These are phyloP conservation scores for Cephus spinipes DNA, from an alignment of 2,888 invertebrate species.

Conservation along the genomic window DNA sequence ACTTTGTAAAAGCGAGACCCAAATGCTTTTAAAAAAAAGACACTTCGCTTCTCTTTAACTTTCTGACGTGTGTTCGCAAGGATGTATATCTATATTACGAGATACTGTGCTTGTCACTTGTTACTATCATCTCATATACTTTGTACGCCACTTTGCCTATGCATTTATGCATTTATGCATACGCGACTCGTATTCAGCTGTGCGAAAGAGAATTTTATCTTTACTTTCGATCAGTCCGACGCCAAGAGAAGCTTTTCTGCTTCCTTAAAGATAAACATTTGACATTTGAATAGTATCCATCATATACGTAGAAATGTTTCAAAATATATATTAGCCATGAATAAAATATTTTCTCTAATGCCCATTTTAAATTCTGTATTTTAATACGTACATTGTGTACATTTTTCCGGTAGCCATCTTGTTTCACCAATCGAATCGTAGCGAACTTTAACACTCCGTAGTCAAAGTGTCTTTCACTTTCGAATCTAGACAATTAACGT, in stretches of 20 bases:
- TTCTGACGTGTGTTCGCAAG: background rate
- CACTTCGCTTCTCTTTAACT: background rate
- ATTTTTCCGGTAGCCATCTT: background rate
- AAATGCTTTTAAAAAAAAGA: background rate
- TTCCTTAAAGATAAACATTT: background rate
- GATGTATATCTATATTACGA: background rate
- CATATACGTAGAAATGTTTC: background rate
- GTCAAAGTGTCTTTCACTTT: background rate
- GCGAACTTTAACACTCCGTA: background rate
- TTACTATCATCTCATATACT: background rate
- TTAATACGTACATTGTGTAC: background rate
- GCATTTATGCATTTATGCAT: background rate
- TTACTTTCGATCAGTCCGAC: background rate
- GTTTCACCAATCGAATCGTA: background rate
- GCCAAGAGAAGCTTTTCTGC: background rate
- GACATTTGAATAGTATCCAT: background rate
- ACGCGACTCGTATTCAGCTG: background rate
- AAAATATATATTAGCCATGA: background rate
- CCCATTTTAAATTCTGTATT: background rate
- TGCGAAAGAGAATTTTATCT: background rate
- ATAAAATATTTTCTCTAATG: background rate
- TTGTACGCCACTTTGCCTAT: background rate
- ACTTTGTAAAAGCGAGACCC: background rate
- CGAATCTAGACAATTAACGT: background rate
- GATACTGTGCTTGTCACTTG: background rate